phyloP scores from a whole-genome alignment of 2,113 vertebrate genomes.

The Cathartes aura region DNA sequence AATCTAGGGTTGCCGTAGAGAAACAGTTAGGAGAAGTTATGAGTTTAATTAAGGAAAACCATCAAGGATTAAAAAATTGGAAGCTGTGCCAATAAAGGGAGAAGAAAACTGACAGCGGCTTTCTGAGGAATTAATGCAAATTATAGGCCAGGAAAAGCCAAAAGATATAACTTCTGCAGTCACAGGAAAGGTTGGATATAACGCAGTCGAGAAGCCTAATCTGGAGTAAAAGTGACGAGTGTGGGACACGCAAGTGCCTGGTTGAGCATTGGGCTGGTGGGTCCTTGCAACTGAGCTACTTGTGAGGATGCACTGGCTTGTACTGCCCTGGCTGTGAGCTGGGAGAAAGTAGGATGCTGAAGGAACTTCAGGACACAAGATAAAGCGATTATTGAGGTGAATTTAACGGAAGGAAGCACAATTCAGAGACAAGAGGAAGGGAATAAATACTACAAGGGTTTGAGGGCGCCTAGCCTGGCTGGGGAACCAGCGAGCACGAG shows the following conservation, averaged over 20 bases:
- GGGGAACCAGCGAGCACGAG: rapidly evolving
- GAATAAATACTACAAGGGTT: not conserved
- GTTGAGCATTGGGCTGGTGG: not conserved
- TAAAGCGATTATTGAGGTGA: not conserved
- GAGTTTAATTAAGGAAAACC: slow-evolving; percentile 44
- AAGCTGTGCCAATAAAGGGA: not conserved
- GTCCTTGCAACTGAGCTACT: not conserved
- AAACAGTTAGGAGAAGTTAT: slow-evolving; percentile 25
- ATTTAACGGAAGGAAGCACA: not conserved
- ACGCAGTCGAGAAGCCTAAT: not conserved
- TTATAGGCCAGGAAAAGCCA: not conserved
- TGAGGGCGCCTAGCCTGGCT: not conserved
- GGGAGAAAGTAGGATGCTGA: not conserved
- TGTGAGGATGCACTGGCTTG: not conserved
- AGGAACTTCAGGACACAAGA: not conserved
- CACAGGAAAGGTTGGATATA: slow-evolving; percentile 27
- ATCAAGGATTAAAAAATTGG: slow-evolving; percentile 21
- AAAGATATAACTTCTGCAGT: slow-evolving; percentile 8
- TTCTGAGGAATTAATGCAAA: slow-evolving; percentile 36
- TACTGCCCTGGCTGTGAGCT: not conserved
- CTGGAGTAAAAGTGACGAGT: not conserved
- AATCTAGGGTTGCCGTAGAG: not conserved
- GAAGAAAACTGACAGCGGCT: not conserved
- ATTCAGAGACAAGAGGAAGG: not conserved
- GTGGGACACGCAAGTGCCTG: not conserved